phyloP scores from a whole-genome alignment of 2,888 invertebrate genomes.

The Drosophila ustulata region DNA sequence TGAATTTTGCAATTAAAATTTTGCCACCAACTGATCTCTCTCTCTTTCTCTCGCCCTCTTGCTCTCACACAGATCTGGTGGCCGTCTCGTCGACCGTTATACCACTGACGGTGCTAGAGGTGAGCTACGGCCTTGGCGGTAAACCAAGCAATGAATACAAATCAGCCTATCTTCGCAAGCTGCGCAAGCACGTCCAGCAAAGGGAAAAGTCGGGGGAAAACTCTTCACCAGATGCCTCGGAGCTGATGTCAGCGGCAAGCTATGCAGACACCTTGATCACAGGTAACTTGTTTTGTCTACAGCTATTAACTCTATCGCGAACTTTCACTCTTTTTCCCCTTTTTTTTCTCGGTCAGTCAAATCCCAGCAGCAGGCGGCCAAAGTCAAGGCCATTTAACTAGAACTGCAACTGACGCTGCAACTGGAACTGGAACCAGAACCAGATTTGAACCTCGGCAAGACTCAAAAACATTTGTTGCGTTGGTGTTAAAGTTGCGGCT shows the following conservation, averaged over 20 bases:
- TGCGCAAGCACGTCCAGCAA: slow-evolving; percentile 83
- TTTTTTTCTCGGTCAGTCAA: slow-evolving; percentile 75
- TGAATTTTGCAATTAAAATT: not conserved
- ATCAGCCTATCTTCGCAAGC: slow-evolving; percentile 83
- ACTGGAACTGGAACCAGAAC: slow-evolving; percentile 9
- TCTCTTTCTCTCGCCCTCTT: not conserved
- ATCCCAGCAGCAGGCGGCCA: slow-evolving; percentile 79
- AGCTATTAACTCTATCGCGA: not conserved
- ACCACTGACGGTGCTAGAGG: slow-evolving; percentile 87
- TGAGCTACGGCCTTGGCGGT: slow-evolving; percentile 86
- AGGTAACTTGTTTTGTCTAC: slow-evolving; percentile 61
- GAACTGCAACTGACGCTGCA: not conserved
- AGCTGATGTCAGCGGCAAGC: slow-evolving; percentile 48
- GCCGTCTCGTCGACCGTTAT: slow-evolving; percentile 89
- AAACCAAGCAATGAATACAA: slow-evolving; percentile 85
- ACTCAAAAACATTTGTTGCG: slow-evolving; percentile 11
- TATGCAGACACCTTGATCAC: slow-evolving; percentile 84
- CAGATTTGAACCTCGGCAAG: not conserved
- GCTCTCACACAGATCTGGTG: slow-evolving; percentile 86
- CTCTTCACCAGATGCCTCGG: slow-evolving; percentile 18
- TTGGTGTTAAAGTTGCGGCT: slow-evolving; percentile 25
- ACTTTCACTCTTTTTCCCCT: not conserved
- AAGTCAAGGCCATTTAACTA: slow-evolving; percentile 77
- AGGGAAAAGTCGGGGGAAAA: slow-evolving; percentile 25
- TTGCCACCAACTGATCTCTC: not conserved